Base-by-base conservation (phyloP, 1,140 invertebrate species). In the Zaprionus africanus region DNA sequence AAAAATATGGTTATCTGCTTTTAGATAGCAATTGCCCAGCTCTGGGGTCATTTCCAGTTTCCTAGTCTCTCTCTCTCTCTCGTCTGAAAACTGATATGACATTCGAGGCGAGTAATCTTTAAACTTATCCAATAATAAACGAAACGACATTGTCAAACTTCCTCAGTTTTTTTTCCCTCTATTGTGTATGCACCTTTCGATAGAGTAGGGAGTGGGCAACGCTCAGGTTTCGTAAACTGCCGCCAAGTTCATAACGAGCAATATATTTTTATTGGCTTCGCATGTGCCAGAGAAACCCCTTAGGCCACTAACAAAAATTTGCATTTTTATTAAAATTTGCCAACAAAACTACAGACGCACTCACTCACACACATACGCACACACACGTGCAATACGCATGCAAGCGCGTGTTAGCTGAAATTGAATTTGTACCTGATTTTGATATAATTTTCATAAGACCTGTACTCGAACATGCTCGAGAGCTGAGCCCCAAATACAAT, bases 301-400 rank as follows among this genome's bases (percentile, higher is more conserved):
- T 72, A 81, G 85, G 85, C 84, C 62, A 81, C 70, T 78, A 71
- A 63, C 46, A 75, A 66, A 72, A 87, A 87, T 87, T 87, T 88
- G 81, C 84, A 87, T 87, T 87, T 87, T 87, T 88, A 87, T 87
- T 88, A 87, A 87, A 87, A 87, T 78, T 79, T 46, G 49, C 59
- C 67, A 78, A 56, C 19, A 54, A 68, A 80, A 86, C 72, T 75
- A 64, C 61, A 49, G 13, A 66, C 74, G 66, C 41, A 58, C 22
- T 62, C 19, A 22, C 57, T 51, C 51, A 22, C 34, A 59, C 17
- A 31, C 15, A 41, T 43, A 58, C 28, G 72, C 34, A 31, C 54
- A 54, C 2, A 5, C 49, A 54, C n/a, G 19, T 17, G 26, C 46
- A 54, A 19, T 46, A 17, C 41, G n/a, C 41, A 46, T 46, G n/a